phyloP scores from a whole-genome alignment of 2,888 invertebrate species.

The Onchidella celtica region DNA sequence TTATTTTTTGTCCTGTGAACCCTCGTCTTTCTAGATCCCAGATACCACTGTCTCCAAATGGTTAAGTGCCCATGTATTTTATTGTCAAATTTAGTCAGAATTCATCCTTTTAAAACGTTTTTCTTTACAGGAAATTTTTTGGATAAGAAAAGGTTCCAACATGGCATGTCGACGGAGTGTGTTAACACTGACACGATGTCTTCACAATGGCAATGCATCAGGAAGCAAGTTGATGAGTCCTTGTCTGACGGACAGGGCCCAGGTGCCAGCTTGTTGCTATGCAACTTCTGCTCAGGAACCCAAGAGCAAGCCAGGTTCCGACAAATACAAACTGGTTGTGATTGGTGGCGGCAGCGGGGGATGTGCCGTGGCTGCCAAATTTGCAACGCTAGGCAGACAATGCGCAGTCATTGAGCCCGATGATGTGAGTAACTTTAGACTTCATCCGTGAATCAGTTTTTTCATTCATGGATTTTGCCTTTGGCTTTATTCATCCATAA shows the following conservation, averaged over 20 bases:
- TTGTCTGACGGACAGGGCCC: not conserved
- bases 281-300: not conserved
- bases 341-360: constrained; percentile 98
- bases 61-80: too few species aligned
- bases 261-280: constrained; percentile 6
- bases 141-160: too few species aligned
- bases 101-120: too few species aligned
- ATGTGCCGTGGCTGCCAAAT: constrained; percentile 92
- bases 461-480: too few species aligned
- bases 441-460: too few species aligned
- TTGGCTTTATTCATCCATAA: too few species aligned
- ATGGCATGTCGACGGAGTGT: constrained; percentile 12
- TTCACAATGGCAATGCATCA: not conserved
- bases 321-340: constrained; percentile 86
- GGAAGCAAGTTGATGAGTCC: too few species aligned
- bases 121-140: too few species aligned
- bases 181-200: not conserved
- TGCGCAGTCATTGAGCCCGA: constrained; percentile 94
- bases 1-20: too few species aligned
- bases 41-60: too few species aligned
- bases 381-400: constrained; percentile 87
- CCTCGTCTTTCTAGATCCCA: too few species aligned
- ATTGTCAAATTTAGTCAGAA: too few species aligned
- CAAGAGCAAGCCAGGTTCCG: not conserved
- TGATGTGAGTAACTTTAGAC: constrained; percentile 80